phyloP scores from a whole-genome alignment of 1,140 invertebrate genomes.

The Lethrus apterus region DNA sequence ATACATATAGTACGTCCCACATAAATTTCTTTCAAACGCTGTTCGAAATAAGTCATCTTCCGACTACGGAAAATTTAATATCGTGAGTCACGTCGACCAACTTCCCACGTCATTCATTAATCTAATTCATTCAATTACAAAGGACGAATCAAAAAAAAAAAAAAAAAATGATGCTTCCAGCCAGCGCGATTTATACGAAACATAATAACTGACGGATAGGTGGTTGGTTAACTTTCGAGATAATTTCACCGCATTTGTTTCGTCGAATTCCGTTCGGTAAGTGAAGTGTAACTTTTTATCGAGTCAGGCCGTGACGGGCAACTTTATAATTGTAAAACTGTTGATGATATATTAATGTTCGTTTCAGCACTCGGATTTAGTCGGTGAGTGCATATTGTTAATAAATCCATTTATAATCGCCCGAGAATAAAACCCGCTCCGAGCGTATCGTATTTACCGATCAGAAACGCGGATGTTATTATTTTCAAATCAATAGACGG shows the following conservation, averaged over 20 bases:
- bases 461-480: too few relatives aligned
- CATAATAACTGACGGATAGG: too few relatives aligned
- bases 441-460: too few relatives aligned
- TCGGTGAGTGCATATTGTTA: constrained; percentile 10
- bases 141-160: neutral
- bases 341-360: constrained; percentile 13
- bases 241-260: constrained; percentile 11
- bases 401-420: constrained; percentile 14
- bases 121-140: too few relatives aligned
- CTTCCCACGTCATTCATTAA: constrained; percentile 8
- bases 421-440: too few relatives aligned
- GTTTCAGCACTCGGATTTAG: constrained; percentile 1
- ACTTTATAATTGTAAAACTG: constrained; percentile 13
- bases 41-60: neutral
- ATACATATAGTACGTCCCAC: constrained; percentile 1
- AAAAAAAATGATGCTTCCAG: neutral
- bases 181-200: constrained; percentile 7
- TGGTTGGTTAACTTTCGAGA: constrained; percentile 9
- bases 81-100: constrained; percentile 8
- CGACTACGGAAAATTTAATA: constrained; percentile 5
- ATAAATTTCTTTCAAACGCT: neutral
- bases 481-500: too few relatives aligned
- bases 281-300: constrained; percentile 13
- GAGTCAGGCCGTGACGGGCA: constrained; percentile 8
- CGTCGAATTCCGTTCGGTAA: constrained; percentile 10